phyloP scores from a whole-genome alignment of 2,888 invertebrate genomes.

The Coelopa pilipes region DNA sequence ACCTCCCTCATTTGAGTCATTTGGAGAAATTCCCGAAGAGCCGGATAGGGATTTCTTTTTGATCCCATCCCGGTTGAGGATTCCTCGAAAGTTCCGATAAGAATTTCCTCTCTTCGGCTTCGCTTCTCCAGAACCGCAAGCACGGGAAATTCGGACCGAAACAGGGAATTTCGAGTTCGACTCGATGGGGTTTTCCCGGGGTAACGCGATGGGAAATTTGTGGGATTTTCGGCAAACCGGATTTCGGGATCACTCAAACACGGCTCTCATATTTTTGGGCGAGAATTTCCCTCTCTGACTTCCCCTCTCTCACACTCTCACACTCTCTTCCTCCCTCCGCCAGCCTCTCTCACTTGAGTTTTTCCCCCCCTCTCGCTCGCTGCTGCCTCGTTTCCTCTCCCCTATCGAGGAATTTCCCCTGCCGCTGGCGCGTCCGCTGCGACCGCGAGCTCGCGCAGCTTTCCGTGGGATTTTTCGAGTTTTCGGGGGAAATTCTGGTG shows the following conservation, averaged over 20 bases:
- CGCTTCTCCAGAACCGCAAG: background rate
- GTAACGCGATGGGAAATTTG: background rate
- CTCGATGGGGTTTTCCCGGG: background rate
- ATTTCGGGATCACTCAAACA: background rate
- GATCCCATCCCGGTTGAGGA: too few relatives aligned
- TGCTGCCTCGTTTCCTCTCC: too few relatives aligned
- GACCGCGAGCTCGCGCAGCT: background rate
- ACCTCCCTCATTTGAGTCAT: too few relatives aligned
- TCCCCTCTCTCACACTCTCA: too few relatives aligned
- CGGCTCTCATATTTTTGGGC: background rate
- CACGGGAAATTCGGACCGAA: background rate
- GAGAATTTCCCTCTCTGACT: too few relatives aligned
- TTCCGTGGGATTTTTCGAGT: background rate
- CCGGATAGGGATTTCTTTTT: too few relatives aligned
- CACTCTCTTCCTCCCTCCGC: slow-evolving; percentile 2
- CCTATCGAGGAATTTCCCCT: background rate
- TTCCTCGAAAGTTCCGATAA: too few relatives aligned
- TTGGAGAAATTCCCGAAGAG: too few relatives aligned
- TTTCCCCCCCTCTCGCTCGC: background rate
- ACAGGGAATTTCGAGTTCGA: too few relatives aligned
- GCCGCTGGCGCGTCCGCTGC: background rate
- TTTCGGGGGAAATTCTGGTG: slow-evolving; percentile 24
- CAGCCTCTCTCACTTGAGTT: background rate
- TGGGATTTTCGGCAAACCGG: background rate
- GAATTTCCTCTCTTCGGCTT: too few relatives aligned